These are phyloP conservation scores for Salvelinus sp. DNA, from an alignment of 2,113 vertebrate genomes.

Conservation along the genomic window DNA sequence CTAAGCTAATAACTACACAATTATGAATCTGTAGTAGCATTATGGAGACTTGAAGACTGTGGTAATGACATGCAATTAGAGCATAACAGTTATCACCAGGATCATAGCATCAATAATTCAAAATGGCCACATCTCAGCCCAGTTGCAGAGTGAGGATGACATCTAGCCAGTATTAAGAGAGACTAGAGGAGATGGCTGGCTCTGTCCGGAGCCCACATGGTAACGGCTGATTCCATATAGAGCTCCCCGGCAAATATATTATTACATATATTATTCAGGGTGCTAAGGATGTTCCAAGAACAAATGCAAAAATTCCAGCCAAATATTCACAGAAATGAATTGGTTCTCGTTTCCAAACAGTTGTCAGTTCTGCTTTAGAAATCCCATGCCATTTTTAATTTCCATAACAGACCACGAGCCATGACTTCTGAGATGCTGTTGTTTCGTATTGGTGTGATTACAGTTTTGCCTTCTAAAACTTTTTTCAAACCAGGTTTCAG, in stretches of 20 bases:
- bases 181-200: slow-evolving; percentile 1
- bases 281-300: background rate
- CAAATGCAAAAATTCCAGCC: slow-evolving; percentile 5
- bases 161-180: slow-evolving; percentile 50
- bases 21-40: slow-evolving; percentile 67
- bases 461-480: slow-evolving; percentile 14
- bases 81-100: slow-evolving; percentile 57
- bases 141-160: slow-evolving; percentile 48
- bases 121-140: slow-evolving; percentile 36
- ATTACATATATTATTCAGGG: no score
- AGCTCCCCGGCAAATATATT: no score
- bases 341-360: no score
- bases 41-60: slow-evolving; percentile 61
- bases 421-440: background rate
- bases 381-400: background rate
- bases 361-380: no score
- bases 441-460: background rate
- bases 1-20: slow-evolving; percentile 60
- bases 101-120: slow-evolving; percentile 68
- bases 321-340: slow-evolving; percentile 36
- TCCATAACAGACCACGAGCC: background rate
- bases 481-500: background rate
- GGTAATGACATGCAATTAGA: slow-evolving; percentile 70
- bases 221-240: slow-evolving; percentile 23
- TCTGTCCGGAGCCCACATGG: slow-evolving; percentile 34